Percentiles rank a stretch among this genome's conserved stretches.
Evolutionary conservation across 2,797 vertebrate species (phyloP).

Genomic region (Sebastolobus alascanus): DNA sequence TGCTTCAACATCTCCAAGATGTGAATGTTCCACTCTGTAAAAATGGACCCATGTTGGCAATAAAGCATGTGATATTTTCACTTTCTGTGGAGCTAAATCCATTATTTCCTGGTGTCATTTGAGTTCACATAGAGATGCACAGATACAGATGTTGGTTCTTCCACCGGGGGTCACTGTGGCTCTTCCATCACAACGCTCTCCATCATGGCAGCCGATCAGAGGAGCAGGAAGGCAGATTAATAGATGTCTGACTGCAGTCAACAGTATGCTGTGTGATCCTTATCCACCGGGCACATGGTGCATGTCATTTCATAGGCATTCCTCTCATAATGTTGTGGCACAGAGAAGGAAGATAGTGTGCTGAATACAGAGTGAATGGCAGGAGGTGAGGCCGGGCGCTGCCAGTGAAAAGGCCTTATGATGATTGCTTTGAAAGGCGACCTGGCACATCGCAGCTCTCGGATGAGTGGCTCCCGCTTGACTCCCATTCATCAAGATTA

Average conservation of each 20-base stretch:
- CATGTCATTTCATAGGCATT: constrained; percentile 39
- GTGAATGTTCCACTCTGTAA: not conserved
- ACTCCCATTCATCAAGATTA: constrained; percentile 38
- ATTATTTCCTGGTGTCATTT: not conserved
- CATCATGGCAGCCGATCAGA: not conserved
- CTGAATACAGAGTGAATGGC: constrained; percentile 15
- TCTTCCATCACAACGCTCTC: constrained; percentile 6
- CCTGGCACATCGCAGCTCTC: not conserved
- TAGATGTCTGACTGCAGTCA: constrained; percentile 48
- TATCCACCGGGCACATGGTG: constrained; percentile 18
- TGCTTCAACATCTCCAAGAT: not conserved
- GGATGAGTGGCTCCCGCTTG: constrained; percentile 3
- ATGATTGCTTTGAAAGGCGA: constrained; percentile 36
- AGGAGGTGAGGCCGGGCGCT: constrained; percentile 7
- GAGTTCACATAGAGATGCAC: not conserved
- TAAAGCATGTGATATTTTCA: not conserved
- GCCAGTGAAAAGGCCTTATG: not conserved
- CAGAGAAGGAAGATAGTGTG: not conserved
- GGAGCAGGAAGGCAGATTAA: constrained; percentile 26
- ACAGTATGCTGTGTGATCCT: constrained; percentile 45
- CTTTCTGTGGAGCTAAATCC: not conserved
- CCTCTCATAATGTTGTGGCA: constrained; percentile 21
- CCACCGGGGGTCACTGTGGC: constrained; percentile 71
- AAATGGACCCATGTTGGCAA: not conserved
- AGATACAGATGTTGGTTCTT: not conserved